Conservation (phyloP, 2,113 vertebrate genomes). For the Hemichromis elongatus region DNA sequence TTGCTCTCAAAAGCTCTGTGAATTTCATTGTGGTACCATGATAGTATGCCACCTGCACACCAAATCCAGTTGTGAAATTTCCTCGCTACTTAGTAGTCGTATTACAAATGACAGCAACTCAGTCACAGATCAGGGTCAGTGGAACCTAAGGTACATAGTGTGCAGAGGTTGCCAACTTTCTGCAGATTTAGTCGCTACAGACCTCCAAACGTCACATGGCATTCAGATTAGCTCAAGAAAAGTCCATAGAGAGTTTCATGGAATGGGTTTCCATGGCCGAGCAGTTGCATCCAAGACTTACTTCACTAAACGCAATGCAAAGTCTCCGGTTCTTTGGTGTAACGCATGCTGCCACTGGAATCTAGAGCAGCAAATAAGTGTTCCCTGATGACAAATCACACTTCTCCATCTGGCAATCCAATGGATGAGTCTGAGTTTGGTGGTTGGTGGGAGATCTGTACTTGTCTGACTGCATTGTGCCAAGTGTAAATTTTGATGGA, state of each 20-base stretch:
- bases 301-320: not conserved
- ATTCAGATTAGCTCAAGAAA: not conserved
- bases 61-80: no score
- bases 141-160: no score
- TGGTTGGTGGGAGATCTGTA: not conserved
- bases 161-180: not conserved
- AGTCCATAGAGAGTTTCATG: not conserved
- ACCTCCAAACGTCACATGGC: not conserved
- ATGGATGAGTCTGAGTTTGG: not conserved
- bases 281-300: not conserved
- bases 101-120: no score
- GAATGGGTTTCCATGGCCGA: not conserved
- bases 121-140: no score
- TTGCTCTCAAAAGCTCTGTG: no score
- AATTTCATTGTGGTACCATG: no score
- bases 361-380: not conserved
- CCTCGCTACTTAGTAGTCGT: no score
- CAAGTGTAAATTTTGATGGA: not conserved
- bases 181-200: not conserved
- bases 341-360: not conserved
- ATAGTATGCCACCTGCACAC: no score
- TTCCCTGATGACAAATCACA: not conserved
- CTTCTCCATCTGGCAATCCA: not conserved
- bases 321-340: not conserved
- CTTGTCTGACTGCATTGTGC: not conserved